These are phyloP conservation scores for Tylochromis polylepis DNA, from an alignment of 2,113 vertebrate species.

Conservation along the genomic window DNA sequence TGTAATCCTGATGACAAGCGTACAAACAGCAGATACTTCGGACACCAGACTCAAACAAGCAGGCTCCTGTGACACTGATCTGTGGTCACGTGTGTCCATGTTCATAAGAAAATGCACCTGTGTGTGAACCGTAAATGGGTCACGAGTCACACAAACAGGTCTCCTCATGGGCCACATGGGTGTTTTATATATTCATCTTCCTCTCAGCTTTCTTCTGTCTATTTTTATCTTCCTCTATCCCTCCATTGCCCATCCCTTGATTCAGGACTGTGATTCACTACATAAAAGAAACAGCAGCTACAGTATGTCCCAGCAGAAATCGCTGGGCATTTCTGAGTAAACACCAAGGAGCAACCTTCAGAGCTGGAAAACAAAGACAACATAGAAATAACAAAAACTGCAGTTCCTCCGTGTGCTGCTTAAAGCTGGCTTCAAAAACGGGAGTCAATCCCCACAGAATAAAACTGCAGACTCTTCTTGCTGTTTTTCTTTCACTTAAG, in stretches of 20 bases:
- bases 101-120: background rate
- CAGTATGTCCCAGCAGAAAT: background rate
- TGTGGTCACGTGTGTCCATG: background rate
- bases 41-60: background rate
- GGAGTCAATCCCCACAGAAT: background rate
- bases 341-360: background rate
- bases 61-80: background rate
- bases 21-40: background rate
- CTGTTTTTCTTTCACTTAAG: background rate
- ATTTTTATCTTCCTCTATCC: background rate
- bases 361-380: background rate
- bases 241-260: background rate
- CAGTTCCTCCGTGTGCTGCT: background rate
- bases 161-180: background rate
- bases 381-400: background rate
- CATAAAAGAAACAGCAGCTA: background rate
- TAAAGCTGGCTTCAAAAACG: background rate
- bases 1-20: background rate
- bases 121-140: constrained; percentile 19
- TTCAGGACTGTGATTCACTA: background rate
- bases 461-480: background rate
- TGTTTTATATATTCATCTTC: constrained; percentile 3
- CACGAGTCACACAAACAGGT: background rate
- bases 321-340: background rate
- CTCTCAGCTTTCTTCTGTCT: background rate